Evolutionary conservation across 2,113 vertebrate species (phyloP).

Genomic region (Anhinga rufa): DNA sequence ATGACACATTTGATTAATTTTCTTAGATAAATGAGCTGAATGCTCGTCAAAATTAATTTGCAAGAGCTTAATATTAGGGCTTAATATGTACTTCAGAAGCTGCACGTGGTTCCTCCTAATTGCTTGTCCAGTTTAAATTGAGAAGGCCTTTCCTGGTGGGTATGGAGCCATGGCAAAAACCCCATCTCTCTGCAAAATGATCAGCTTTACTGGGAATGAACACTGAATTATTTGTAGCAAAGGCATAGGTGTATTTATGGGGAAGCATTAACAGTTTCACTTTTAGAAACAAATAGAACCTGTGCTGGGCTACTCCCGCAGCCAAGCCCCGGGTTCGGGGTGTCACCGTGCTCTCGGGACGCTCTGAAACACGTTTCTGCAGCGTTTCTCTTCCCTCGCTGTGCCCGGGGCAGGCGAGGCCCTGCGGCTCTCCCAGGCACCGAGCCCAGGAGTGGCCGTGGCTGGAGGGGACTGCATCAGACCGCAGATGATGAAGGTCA

Average conservation of each 20-base stretch:
- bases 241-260: not conserved
- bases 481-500: not conserved
- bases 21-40: not conserved
- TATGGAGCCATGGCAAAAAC: accelerated
- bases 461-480: not conserved
- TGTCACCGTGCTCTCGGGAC: not conserved
- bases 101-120: not conserved
- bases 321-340: not conserved
- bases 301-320: not conserved
- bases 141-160: not conserved
- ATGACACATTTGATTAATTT: not conserved
- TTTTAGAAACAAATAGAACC: not conserved
- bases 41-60: not conserved
- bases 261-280: not conserved
- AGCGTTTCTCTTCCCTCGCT: accelerated
- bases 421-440: not conserved
- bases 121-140: not conserved
- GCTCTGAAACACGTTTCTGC: not conserved
- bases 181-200: not conserved
- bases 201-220: not conserved
- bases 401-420: not conserved
- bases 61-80: not conserved
- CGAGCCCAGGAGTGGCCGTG: not conserved
- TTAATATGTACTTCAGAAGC: not conserved
- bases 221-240: not conserved